Evolutionary conservation across 1,140 invertebrate genomes (phyloP), one percentile per base, ranked within the genome.

Genomic region (Tigriopus japonicus): DNA sequence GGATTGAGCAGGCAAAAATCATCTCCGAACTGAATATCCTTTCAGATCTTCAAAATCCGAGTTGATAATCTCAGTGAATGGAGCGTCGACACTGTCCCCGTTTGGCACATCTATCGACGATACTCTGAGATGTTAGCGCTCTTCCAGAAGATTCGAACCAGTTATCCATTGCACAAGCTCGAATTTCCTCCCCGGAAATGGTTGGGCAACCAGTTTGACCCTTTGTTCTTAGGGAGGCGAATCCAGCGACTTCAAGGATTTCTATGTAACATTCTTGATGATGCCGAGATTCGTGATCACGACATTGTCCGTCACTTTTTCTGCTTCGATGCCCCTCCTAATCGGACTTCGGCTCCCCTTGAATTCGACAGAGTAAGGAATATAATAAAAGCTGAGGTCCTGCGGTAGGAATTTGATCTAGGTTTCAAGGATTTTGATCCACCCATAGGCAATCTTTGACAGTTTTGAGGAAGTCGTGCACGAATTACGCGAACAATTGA

Each of bases 401-500:
- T 49, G 2, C 10, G 45, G 10, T 49, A 2, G 45, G 21, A 49
- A 6, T 6, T 49, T 49, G n/a, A 17, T 49, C 3, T 6, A 49
- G 2, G 45, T 49, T 17, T 21, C 21, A 49, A 49, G 21, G 21
- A 49, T 49, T 17, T 12, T 10, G 45, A 17, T 49, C 45, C 12
- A 12, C 21, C 21, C n/a, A 15, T 49, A 49, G 45, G 45, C 45
- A 17, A 15, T 49, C 21, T 49, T 17, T 49, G 45, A 49, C 21
- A 17, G 5, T 21, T 49, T 49, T 21, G 45, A 58, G 40, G 55
- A 58, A 23, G 42, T 41, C n/a, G 55, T 58, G n/a, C 35, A 41
- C 15, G 55, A 58, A 58, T 15, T 58, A 23, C 17, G 55, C 17
- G 41, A 41, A n/a, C 55, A 58, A 23, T 41, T 58, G 15, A 23